These are phyloP conservation scores for Callaeas wilsoni DNA, from an alignment of 2,113 vertebrate genomes.

Conservation along the genomic window DNA sequence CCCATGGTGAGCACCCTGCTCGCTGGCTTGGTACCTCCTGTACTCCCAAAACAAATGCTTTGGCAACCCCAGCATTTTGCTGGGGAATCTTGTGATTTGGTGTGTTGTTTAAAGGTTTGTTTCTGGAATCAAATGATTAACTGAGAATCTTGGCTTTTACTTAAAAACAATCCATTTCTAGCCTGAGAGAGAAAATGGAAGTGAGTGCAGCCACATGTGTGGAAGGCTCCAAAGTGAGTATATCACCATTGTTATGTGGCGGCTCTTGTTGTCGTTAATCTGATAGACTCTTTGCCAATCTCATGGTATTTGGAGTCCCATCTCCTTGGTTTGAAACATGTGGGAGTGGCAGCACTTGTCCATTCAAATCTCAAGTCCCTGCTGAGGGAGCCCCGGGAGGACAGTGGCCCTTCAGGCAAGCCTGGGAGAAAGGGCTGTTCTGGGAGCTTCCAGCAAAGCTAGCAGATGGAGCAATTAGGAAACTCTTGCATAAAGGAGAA, in stretches of 20 bases:
- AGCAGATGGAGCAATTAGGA: neutral
- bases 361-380: neutral
- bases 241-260: neutral
- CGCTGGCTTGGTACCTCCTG: neutral
- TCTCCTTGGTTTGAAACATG: neutral
- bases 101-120: neutral
- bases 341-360: slow-evolving; percentile 15
- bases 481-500: slow-evolving; percentile 40
- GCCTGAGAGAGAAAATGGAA: neutral
- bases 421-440: neutral
- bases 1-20: neutral
- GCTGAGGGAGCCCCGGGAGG: neutral
- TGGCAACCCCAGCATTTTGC: neutral
- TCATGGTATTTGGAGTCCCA: neutral
- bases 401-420: neutral
- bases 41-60: neutral
- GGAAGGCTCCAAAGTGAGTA: neutral
- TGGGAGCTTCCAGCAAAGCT: neutral
- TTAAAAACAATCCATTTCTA: neutral
- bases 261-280: neutral
- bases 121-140: slow-evolving; percentile 27
- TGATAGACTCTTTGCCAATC: slow-evolving; percentile 1
- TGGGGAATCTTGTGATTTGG: neutral
- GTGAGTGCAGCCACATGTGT: neutral
- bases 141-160: slow-evolving; percentile 19